Evolutionary conservation across 2,113 vertebrate genomes (phyloP), one percentile per base, ranked within the genome.

Genomic region (Macheiramphus alcinus): DNA sequence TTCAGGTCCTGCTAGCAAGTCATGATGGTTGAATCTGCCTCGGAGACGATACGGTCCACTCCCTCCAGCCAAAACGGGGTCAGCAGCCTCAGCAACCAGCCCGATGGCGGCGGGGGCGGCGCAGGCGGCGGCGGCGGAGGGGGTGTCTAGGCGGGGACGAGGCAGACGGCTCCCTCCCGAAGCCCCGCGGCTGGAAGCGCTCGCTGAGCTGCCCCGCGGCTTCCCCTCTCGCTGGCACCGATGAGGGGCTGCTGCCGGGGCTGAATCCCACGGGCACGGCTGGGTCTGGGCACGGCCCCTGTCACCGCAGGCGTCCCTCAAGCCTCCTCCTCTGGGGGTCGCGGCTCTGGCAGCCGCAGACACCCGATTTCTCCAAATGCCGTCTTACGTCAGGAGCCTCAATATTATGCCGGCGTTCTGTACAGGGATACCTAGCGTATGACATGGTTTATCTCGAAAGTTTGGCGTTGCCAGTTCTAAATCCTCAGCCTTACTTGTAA

Each of bases 1-100:
- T 52, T 13, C 61, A 98, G 98, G 98, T 98, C 94, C 98, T 97
- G 98, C 98, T 99, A 99, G 98, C 98, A 98, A 98, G 99, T 99
- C 99, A 99, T 99, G 99, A 99, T 99, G 99, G 99, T 99, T 98
- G 99, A 99, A 99, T 99, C 99, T 26, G 99, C 99, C 98, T 99
- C 99, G 89, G 99, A 99, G 99, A 99, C 99, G 98, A 99, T 99
- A 98, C 99, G 99, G 95, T 99, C 99, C 70, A 98, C 99, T 93
- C 99, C 99, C 83, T 99, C 99, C 87, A 97, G 98, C 97, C 99
- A 99, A 97, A 99, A 99, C 94, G 99, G 99, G 97, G 99, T 99
- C 97, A 99, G 99, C 98, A 99, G 99, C 98, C 98, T 99, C 96
- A 99, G 98, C 91, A 99, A 99, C 96, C 99, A 99, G 96, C 98